Percentiles rank a stretch among this genome's conserved stretches.
Conservation (phyloP, 2,888 invertebrate genomes). For the Drosophila melanosoma region DNA sequence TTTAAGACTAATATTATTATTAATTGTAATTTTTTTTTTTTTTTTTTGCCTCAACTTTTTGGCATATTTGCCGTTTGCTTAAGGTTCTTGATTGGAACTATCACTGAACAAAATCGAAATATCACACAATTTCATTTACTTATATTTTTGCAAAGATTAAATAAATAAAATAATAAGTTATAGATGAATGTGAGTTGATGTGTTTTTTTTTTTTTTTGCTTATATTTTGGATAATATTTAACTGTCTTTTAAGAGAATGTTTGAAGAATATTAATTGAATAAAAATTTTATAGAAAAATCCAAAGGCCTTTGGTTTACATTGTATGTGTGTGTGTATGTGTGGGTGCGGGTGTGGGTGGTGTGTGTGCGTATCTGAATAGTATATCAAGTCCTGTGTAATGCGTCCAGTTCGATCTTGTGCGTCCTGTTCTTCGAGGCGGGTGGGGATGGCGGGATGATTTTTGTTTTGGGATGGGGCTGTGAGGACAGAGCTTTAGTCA, state of each 20-base stretch:
- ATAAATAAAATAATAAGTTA: slow-evolving; percentile 52
- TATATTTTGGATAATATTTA: slow-evolving; percentile 3
- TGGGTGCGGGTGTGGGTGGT: slow-evolving; percentile 26
- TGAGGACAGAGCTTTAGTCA: slow-evolving; percentile 83
- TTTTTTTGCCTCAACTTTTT: slow-evolving; percentile 27
- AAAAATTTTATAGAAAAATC: slow-evolving; percentile 46
- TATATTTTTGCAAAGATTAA: slow-evolving; percentile 6
- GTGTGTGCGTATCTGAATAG: slow-evolving; percentile 34
- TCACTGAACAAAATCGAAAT: slow-evolving; percentile 55
- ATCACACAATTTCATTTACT: slow-evolving; percentile 60
- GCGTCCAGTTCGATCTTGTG: slow-evolving; percentile 55
- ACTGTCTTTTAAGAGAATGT: slow-evolving; percentile 25
- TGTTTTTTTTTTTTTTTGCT: neutral
- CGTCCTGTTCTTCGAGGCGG: slow-evolving; percentile 53
- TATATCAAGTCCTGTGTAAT: slow-evolving; percentile 36
- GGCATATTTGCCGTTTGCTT: slow-evolving; percentile 45
- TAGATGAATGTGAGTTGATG: slow-evolving; percentile 32
- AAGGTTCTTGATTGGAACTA: slow-evolving; percentile 54
- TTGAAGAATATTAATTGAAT: slow-evolving; percentile 64
- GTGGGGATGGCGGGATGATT: slow-evolving; percentile 51
- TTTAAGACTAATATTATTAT: neutral
- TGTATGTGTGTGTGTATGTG: slow-evolving; percentile 46
- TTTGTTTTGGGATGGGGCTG: slow-evolving; percentile 42
- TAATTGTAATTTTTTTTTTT: neutral
- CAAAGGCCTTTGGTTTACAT: slow-evolving; percentile 72